A percentile compares a stretch with the other conserved stretches of the same genome.
These are phyloP conservation scores for Saxidomus purpurata DNA, from an alignment of 1,140 invertebrate species.

Conservation along the genomic window DNA sequence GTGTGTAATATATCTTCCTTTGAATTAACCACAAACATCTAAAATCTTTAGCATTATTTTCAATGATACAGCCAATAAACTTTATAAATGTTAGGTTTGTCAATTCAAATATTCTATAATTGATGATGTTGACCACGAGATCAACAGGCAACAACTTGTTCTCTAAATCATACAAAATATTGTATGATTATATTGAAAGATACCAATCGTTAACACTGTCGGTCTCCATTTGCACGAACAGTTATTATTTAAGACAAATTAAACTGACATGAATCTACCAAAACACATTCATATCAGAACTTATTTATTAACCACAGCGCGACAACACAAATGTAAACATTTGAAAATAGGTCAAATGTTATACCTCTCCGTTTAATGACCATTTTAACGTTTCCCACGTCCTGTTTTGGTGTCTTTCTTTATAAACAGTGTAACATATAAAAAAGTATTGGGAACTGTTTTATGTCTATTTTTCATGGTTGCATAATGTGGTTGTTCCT, in stretches of 20 bases:
- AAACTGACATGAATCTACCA: neutral
- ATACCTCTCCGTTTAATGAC: conserved; percentile 84
- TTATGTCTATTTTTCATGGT: neutral
- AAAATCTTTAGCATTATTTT: too few relatives aligned
- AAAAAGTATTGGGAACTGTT: neutral
- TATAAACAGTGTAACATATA: neutral
- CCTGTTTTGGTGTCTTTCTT: neutral
- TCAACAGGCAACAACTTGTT: conserved; percentile 16
- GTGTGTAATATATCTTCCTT: neutral
- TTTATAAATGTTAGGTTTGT: too few relatives aligned
- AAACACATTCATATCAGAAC: neutral
- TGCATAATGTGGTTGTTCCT: neutral
- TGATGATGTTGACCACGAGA: too few relatives aligned
- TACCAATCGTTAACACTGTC: too few relatives aligned
- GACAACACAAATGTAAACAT: conserved; percentile 37
- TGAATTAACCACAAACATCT: too few relatives aligned
- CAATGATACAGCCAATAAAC: too few relatives aligned
- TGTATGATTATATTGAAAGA: too few relatives aligned
- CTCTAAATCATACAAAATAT: neutral
- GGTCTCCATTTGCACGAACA: too few relatives aligned
- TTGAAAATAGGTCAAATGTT: conserved; percentile 54
- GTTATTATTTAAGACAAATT: neutral
- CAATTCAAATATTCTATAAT: too few relatives aligned
- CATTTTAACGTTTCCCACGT: conserved; percentile 72
- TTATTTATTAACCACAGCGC: neutral